Evolutionary conservation across 2,113 vertebrate genomes (phyloP).

Genomic region (Vulpes ferrilata): DNA sequence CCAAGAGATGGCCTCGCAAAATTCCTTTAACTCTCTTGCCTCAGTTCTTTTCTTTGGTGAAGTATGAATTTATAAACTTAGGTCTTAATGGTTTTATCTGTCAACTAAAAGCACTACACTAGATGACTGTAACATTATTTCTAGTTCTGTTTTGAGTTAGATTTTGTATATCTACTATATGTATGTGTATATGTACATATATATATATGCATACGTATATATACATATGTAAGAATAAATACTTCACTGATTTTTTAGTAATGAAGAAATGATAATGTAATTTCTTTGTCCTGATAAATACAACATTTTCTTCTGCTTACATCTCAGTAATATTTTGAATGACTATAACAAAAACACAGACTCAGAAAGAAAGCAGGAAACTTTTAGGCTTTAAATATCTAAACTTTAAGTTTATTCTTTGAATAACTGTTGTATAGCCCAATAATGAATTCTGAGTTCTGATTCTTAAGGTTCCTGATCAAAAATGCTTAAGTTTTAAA

Average conservation of each 20-base stretch:
- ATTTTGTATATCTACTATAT: neutral
- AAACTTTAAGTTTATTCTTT: constrained; percentile 46
- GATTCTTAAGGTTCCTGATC: neutral
- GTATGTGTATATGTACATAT: neutral
- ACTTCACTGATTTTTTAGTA: neutral
- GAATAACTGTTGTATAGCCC: neutral
- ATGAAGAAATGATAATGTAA: neutral
- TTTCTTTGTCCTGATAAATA: constrained; percentile 7
- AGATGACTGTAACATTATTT: neutral
- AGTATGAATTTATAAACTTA: neutral
- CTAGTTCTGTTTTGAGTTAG: constrained; percentile 2
- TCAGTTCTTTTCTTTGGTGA: neutral
- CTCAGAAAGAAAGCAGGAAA: neutral
- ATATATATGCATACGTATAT: neutral
- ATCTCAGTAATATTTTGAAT: neutral
- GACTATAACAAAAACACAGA: neutral
- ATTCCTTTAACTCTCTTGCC: neutral
- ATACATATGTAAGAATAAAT: neutral
- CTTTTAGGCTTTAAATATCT: neutral
- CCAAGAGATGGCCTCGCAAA: neutral
- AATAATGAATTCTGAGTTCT: neutral
- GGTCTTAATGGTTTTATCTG: neutral
- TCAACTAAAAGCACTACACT: neutral
- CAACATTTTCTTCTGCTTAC: neutral
- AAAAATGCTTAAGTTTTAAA: constrained; percentile 31